phyloP scores from a whole-genome alignment of 2,797 vertebrate species.

The Ispidina picta region DNA sequence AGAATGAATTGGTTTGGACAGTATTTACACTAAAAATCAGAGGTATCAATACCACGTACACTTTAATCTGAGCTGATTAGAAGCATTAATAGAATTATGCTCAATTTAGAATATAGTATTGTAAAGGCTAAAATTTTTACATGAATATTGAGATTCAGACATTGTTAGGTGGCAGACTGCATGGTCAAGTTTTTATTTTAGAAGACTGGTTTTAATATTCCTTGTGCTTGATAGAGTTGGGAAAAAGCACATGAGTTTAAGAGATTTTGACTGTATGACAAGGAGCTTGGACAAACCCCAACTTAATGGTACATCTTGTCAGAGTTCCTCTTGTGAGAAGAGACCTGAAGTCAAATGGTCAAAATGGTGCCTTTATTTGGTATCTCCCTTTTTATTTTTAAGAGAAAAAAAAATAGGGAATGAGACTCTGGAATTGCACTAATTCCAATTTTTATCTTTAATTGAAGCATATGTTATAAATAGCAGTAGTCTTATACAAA shows the following conservation, averaged over 20 bases:
- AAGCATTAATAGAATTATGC: neutral
- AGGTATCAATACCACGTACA: neutral
- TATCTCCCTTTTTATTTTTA: neutral
- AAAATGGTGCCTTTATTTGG: neutral
- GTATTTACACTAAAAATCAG: neutral
- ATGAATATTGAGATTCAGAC: neutral
- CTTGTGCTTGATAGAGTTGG: neutral
- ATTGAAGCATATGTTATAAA: neutral
- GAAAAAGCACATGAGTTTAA: neutral
- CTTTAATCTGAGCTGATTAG: neutral
- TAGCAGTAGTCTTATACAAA: neutral
- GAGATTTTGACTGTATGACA: neutral
- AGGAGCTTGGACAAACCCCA: neutral
- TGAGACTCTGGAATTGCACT: neutral
- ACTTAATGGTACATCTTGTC: neutral
- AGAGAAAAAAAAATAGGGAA: neutral
- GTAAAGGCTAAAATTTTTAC: neutral
- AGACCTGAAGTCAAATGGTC: neutral
- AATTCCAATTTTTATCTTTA: neutral
- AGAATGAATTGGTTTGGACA: neutral
- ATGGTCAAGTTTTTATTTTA: neutral
- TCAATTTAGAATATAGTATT: neutral
- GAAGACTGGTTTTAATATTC: neutral
- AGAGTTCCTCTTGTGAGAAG: neutral
- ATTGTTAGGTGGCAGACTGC: neutral